Base-by-base conservation (phyloP, 2,797 vertebrate species). In the Pseudocheirus occidentalis region DNA sequence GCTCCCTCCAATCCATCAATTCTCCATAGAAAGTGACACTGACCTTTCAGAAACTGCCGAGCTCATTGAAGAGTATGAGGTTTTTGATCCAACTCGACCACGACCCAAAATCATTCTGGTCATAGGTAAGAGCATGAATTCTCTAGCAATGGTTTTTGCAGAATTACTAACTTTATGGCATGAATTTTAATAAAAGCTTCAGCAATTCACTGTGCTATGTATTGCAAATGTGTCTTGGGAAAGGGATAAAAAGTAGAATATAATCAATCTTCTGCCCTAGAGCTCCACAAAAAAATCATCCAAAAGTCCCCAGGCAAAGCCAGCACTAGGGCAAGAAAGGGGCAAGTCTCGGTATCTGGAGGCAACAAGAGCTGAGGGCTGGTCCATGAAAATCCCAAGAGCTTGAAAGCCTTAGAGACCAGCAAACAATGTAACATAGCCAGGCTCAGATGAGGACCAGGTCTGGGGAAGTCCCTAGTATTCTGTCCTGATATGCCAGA, bases 11-110 rank as follows among this genome's bases (percentile, higher is more conserved):
- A 99, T 99, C 98, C 99, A 99, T 96, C 99, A 99, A 98, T 99
- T 99, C 97, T 99, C 99, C 92, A 99, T 99, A 92, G 99, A 99
- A 98, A 99, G 99, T 31, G 99, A 99, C 98, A 99, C 99, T 0
- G 99, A 99, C 98, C 99, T 99, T 95, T 99, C 99, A 0, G 99
- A 99, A 98, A 99, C 99, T 0, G 99, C 99, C 0, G 99, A 99
- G 98, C 99, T 99, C 92, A 99, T 99, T 94, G 99, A 99, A 97
- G 99, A 99, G 96, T 99, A 99, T 0, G 99, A 99, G 92, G 99
- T 99, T 87, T 99, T 99, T 53, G 99, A 99, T 96, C 99, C 99
- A 0, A 98, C 98, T 90, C 99, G 99, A 97, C 99, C 99, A 0
- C 98, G 99, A 59, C 99, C 99, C 92, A 99, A 99, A 98, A 99